Conservation (phyloP, 1,140 invertebrate genomes). For the Drosophila bipectinata region DNA sequence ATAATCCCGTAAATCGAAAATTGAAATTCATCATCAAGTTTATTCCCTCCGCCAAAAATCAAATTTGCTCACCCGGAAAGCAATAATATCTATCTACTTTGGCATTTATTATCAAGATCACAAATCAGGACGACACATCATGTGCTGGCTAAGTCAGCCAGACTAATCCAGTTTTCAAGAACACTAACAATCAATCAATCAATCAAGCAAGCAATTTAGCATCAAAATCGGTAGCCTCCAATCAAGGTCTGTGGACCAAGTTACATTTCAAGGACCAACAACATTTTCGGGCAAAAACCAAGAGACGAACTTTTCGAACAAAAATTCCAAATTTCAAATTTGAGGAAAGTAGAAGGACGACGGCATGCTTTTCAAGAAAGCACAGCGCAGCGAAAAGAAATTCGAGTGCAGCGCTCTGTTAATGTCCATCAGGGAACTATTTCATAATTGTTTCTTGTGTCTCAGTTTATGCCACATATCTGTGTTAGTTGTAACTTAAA, state of each 20-base stretch:
- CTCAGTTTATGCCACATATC: conserved; percentile 8
- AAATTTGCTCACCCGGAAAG: not conserved
- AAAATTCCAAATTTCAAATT: conserved; percentile 24
- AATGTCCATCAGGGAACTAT: not conserved
- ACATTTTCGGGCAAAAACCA: not conserved
- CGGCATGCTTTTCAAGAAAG: not conserved
- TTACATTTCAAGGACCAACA: not conserved
- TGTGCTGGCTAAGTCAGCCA: not conserved
- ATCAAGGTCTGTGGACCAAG: conserved; percentile 48
- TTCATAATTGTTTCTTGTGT: not conserved
- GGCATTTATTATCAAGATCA: conserved; percentile 4
- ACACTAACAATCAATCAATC: conserved; percentile 1
- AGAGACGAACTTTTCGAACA: not conserved
- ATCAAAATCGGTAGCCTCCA: conserved; percentile 18
- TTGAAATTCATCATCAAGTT: not conserved
- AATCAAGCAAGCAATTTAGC: not conserved
- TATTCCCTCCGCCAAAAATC: not conserved
- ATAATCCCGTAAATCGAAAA: not conserved
- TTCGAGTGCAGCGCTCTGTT: conserved; percentile 27
- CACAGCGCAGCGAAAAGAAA: not conserved
- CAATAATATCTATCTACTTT: conserved; percentile 25
- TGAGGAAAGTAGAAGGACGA: conserved; percentile 1
- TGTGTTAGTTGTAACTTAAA: conserved; percentile 25
- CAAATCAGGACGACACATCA: not conserved
- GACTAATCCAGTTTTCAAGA: conserved; percentile 2